A percentile compares a stretch with the other conserved stretches of the same genome.
Conservation (phyloP, 2,888 invertebrate genomes). For the Diarsia mendica region DNA sequence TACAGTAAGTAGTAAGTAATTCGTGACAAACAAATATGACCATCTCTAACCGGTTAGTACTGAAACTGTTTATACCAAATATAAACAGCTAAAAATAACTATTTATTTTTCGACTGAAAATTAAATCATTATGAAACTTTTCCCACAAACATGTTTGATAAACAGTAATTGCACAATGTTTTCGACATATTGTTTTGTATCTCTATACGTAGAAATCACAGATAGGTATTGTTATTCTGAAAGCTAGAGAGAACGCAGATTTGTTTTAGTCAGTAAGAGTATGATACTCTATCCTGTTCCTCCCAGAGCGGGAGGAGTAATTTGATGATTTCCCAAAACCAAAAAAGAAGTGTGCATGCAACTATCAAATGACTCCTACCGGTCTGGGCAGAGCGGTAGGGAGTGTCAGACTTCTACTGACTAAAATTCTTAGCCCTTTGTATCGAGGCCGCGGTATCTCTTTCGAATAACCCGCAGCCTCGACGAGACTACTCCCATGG, state of each 20-base stretch:
- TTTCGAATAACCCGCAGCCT: too few relatives aligned
- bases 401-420: too few relatives aligned
- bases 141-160: not conserved
- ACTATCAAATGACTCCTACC: not conserved
- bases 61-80: not conserved
- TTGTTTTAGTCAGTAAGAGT: too few relatives aligned
- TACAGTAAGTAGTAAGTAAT: not conserved
- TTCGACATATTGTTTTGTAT: not conserved
- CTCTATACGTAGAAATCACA: not conserved
- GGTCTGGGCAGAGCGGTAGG: too few relatives aligned
- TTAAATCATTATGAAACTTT: slow-evolving; percentile 9
- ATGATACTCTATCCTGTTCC: too few relatives aligned
- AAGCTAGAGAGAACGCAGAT: too few relatives aligned
- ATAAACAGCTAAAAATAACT: not conserved
- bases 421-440: too few relatives aligned
- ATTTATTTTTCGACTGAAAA: not conserved
- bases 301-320: too few relatives aligned
- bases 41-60: slow-evolving; percentile 17
- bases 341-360: not conserved
- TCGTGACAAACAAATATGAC: not conserved
- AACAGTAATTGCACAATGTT: not conserved
- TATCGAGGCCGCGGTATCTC: too few relatives aligned
- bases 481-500: too few relatives aligned
- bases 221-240: not conserved
- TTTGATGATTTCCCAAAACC: too few relatives aligned